Conservation (phyloP, 2,113 vertebrate genomes). For the Rousettus leschenaultii region DNA sequence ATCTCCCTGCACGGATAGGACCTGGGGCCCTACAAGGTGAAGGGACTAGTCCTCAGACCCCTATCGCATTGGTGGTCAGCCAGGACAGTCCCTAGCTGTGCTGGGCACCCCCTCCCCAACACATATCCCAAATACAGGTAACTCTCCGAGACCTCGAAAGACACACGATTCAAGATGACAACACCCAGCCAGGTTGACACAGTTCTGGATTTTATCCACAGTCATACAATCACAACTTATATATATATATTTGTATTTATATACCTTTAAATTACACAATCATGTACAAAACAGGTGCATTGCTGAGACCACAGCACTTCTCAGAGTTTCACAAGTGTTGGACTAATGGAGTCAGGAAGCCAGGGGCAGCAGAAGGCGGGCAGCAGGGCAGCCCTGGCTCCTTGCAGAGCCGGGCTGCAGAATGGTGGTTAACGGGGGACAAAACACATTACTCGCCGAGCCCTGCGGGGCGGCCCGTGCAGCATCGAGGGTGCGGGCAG, state of each 20-base stretch:
- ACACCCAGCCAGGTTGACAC: constrained; percentile 74
- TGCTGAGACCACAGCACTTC: constrained; percentile 89
- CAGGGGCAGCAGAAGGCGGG: constrained; percentile 13
- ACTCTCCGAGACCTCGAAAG: not conserved
- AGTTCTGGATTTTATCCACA: constrained; percentile 86
- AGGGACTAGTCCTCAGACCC: not conserved
- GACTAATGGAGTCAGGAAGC: constrained; percentile 72
- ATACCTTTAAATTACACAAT: constrained; percentile 96
- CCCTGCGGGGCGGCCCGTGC: not conserved
- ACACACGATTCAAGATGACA: constrained; percentile 63
- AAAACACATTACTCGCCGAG: constrained; percentile 33
- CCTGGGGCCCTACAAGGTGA: not conserved
- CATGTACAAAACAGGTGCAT: constrained; percentile 94
- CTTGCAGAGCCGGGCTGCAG: not conserved
- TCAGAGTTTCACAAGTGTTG: constrained; percentile 77
- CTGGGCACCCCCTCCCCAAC: not conserved
- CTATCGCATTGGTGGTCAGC: not conserved
- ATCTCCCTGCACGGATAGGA: not conserved
- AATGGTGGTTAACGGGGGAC: constrained; percentile 23
- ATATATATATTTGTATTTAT: constrained; percentile 81
- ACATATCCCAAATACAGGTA: not conserved
- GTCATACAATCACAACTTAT: constrained; percentile 93
- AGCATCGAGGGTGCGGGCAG: not conserved
- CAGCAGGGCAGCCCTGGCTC: not conserved
- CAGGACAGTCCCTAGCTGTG: not conserved